Conservation (phyloP, 23 tunicate species). For the Ciona savignyi region DNA sequence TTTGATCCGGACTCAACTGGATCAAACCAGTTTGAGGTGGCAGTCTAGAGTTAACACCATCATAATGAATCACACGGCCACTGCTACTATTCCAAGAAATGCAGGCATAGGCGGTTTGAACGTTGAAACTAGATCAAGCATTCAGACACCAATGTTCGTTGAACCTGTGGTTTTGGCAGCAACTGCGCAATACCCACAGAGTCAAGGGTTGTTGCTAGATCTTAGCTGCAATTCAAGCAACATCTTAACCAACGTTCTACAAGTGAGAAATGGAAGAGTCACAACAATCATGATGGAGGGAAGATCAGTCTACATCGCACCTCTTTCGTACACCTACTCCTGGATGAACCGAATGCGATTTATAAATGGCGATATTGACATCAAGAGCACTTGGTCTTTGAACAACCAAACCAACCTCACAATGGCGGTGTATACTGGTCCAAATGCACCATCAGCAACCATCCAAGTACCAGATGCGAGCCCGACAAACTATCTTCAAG, state of each 20-base stretch:
- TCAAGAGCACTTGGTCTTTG: background rate
- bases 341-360: background rate
- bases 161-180: background rate
- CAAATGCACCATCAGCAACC: constrained; percentile 2
- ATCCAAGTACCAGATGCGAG: background rate
- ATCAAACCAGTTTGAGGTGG: background rate
- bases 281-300: constrained; percentile 8
- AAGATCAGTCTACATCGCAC: background rate
- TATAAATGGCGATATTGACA: background rate
- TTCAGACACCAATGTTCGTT: background rate
- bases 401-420: background rate
- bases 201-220: background rate
- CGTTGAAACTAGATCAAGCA: background rate
- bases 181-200: background rate
- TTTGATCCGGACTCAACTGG: background rate
- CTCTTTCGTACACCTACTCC: background rate
- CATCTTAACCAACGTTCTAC: background rate
- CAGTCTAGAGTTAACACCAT: background rate
- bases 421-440: background rate
- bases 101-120: background rate
- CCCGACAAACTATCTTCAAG: background rate
- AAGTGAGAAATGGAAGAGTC: background rate
- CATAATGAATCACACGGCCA: background rate
- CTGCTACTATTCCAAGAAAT: background rate
- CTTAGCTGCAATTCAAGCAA: constrained; percentile 2